A percentile compares a stretch with the other conserved stretches of the same genome.
These are phyloP conservation scores for Ptychochromis oligacanthus DNA, from an alignment of 2,113 vertebrate species.

Conservation along the genomic window DNA sequence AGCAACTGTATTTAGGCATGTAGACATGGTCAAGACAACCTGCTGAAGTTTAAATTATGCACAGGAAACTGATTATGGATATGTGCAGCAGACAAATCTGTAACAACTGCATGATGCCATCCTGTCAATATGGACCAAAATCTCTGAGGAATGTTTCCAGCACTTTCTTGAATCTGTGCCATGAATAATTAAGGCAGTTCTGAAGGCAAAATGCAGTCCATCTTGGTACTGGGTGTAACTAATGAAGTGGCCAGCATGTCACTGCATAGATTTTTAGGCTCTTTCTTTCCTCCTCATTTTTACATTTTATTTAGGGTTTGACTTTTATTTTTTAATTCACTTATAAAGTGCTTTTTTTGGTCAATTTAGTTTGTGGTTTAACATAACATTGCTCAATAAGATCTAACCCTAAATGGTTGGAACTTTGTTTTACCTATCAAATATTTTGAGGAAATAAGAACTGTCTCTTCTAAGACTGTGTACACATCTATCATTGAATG, in stretches of 20 bases:
- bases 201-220: not conserved
- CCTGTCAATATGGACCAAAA: rapidly evolving
- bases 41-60: too few species aligned
- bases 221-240: not conserved
- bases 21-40: not conserved
- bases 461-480: rapidly evolving
- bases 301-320: not conserved
- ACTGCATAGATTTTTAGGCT: not conserved
- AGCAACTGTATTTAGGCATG: not conserved
- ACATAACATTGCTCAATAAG: not conserved
- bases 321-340: not conserved
- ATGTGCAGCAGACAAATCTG: too few species aligned
- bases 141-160: not conserved
- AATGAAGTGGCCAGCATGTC: not conserved
- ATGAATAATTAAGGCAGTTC: not conserved
- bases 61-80: too few species aligned
- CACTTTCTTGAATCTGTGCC: not conserved
- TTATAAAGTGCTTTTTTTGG: not conserved
- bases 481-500: not conserved
- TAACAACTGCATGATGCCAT: not conserved
- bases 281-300: not conserved
- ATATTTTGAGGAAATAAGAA: not conserved
- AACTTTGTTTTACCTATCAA: not conserved
- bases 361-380: not conserved
- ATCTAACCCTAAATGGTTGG: not conserved